These are phyloP conservation scores for Podilymbus podiceps DNA, from an alignment of 2,113 vertebrate genomes.

Conservation along the genomic window DNA sequence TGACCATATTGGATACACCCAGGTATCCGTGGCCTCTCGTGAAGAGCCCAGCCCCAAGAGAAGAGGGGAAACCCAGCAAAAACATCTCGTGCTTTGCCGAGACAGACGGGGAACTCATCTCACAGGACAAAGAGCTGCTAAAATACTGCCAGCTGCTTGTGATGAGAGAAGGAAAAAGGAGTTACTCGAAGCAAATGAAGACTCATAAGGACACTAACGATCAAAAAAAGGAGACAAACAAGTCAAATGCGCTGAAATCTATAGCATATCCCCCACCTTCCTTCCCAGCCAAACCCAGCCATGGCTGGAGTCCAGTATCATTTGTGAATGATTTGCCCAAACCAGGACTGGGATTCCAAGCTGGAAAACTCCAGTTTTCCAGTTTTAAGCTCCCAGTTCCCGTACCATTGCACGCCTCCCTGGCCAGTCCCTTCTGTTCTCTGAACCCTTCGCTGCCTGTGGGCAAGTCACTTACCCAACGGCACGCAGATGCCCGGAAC, in stretches of 20 bases:
- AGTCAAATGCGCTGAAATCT: background rate
- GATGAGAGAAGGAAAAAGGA: background rate
- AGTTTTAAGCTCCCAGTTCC: background rate
- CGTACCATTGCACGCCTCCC: background rate
- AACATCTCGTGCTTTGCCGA: background rate
- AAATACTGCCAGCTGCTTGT: background rate
- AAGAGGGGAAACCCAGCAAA: background rate
- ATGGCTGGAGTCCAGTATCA: background rate
- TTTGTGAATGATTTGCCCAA: background rate
- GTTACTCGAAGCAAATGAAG: background rate
- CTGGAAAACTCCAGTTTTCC: too few species aligned
- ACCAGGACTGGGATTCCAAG: background rate
- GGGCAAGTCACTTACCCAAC: background rate
- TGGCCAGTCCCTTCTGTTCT: too few species aligned
- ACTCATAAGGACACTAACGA: background rate
- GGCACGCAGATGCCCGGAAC: background rate
- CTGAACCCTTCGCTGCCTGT: background rate
- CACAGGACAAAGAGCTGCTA: background rate
- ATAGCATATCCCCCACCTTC: background rate
- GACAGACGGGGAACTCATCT: background rate
- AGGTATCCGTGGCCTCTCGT: too few species aligned
- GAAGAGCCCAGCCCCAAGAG: too few species aligned
- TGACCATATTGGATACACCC: too few species aligned
- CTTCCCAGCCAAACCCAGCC: background rate
- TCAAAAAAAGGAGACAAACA: background rate